Base-by-base conservation (phyloP, 2,888 invertebrate species). In the Agonum fuliginosum region DNA sequence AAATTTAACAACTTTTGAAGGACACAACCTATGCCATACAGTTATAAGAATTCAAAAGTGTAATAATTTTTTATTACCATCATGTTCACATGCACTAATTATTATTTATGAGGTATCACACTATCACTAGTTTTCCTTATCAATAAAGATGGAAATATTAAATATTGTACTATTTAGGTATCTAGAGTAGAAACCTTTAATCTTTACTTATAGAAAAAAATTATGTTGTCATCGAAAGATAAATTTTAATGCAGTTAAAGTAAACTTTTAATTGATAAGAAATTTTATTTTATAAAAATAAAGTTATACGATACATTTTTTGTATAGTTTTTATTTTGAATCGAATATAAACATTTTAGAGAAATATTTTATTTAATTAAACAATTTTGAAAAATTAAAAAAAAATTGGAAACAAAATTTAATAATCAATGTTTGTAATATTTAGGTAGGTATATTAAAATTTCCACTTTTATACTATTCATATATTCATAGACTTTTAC, bases 221-320 rank as follows among this genome's bases (percentile, higher is more conserved):
- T 24, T 12, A 54, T 0, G 10, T 37, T 54, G 54, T 54, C 24
- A 54, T 54, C 54, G 30, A 58, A 17, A 12, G 58, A 62, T 62
- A 62, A 62, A 19, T 27, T 22, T 43, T 43, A 22, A 6, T 43
- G 24, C 24, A 69, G 69, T 46, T 41, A 67, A 43, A 67, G 24
- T 43, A 69, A 41, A 69, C 43, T 43, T 1, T 3, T n/a, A 41
- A 69, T 10, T 69, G 46, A 69, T 69, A 69, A 46, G 27, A 58
- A n/a, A n/a, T n/a, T n/a, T n/a, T n/a, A n/a, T n/a, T n/a, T n/a
- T n/a, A n/a, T n/a, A n/a, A n/a, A n/a, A n/a, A n/a, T n/a, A n/a
- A n/a, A n/a, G n/a, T n/a, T n/a, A n/a, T n/a, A n/a, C n/a, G n/a
- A n/a, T n/a, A n/a, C n/a, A n/a, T n/a, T n/a, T n/a, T n/a, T n/a